Evolutionary conservation across 2,888 invertebrate genomes (phyloP).

Genomic region (Nephrotoma guestfalica): DNA sequence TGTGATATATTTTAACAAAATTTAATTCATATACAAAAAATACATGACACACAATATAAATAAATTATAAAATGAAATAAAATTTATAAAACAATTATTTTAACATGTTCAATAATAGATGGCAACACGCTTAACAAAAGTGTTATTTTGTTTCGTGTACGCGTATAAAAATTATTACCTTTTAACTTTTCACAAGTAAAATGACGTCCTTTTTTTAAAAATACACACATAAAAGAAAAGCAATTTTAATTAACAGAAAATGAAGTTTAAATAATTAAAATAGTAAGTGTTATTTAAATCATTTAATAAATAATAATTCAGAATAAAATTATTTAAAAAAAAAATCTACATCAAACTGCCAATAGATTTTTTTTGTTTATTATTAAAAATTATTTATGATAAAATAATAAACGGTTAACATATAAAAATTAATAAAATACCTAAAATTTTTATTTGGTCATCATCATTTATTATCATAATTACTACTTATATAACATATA

Average conservation of each 20-base stretch:
- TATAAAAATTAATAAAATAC: not conserved
- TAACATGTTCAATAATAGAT: not conserved
- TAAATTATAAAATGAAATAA: too few relatives aligned
- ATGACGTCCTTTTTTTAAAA: not conserved
- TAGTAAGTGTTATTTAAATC: not conserved
- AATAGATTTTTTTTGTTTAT: conserved; percentile 12
- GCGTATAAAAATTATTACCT: not conserved
- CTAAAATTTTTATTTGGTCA: not conserved
- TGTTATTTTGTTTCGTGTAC: not conserved
- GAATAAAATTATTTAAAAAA: not conserved
- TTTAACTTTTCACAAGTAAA: not conserved
- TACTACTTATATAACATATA: not conserved
- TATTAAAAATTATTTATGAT: not conserved
- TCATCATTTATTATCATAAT: not conserved
- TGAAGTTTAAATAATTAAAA: not conserved
- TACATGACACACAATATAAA: not conserved
- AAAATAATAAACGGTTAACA: not conserved
- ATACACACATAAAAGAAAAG: not conserved
- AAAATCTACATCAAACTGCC: conserved; percentile 4
- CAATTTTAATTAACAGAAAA: not conserved
- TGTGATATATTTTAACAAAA: not conserved
- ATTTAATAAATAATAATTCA: not conserved
- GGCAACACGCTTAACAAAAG: not conserved
- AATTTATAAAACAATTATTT: not conserved
- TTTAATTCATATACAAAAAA: not conserved